Conservation (phyloP, 2,113 vertebrate genomes). For the Erinaceus europaeus region DNA sequence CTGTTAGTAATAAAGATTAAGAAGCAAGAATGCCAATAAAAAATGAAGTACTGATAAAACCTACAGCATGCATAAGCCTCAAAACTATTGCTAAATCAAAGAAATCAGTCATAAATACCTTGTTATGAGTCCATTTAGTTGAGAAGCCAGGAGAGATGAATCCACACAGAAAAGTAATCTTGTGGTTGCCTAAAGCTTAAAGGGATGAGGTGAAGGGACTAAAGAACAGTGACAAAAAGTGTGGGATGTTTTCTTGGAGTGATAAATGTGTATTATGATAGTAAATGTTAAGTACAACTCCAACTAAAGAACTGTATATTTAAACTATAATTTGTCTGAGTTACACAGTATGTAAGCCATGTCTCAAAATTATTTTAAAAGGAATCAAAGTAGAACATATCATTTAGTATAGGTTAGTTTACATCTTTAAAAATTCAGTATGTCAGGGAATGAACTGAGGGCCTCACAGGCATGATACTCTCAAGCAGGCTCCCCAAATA, state of each 20-base stretch:
- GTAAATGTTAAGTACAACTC: too few species aligned
- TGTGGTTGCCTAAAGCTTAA: not conserved
- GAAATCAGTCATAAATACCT: not conserved
- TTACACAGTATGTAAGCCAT: too few species aligned
- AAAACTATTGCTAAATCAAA: not conserved
- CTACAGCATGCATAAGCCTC: not conserved
- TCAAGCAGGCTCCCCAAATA: too few species aligned
- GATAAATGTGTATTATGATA: too few species aligned
- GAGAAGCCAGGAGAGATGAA: not conserved
- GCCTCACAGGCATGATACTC: too few species aligned
- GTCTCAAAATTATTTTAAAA: too few species aligned
- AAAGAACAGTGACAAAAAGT: accelerated
- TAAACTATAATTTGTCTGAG: too few species aligned
- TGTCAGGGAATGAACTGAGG: too few species aligned
- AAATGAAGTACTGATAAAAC: accelerated
- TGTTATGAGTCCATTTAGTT: not conserved
- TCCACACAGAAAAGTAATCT: accelerated
- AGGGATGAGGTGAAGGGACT: accelerated
- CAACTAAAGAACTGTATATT: too few species aligned
- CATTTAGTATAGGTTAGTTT: too few species aligned
- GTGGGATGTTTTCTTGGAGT: not conserved
- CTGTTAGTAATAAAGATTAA: not conserved
- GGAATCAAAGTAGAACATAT: too few species aligned
- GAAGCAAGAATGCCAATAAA: not conserved
- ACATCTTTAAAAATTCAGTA: too few species aligned